Evolutionary conservation across 2,797 vertebrate genomes (phyloP), one percentile per base, ranked within the genome.

Genomic region (Crypturellus tataupa): DNA sequence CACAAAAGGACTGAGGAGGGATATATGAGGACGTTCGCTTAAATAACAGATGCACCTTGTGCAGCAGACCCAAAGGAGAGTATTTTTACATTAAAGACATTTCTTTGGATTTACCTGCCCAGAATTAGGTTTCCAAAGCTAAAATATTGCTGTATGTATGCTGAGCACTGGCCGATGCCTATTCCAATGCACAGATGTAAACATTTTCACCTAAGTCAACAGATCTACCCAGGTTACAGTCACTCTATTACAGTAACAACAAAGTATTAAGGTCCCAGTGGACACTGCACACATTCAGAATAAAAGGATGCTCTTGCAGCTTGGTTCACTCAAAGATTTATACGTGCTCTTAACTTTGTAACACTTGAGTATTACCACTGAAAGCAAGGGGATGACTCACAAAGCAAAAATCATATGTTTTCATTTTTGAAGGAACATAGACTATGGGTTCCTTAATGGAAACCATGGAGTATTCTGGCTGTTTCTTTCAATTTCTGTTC

Each of bases 211-310:
- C 49, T 19, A 33, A 19, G 6, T 6, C 68, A n/a, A 15, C 46
- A 80, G 65, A 58, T 5, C 3, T 7, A 9, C 27, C 14, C 2
- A 33, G 31, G 10, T 47, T 51, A 27, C 37, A 10, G 3, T 49
- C 56, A 20, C 6, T 19, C 25, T 13, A 18, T 6, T 46, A 35
- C 8, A 33, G n/a, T 6, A 31, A 46, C 10, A 27, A 31, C 42
- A n/a, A 51, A 58, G 56, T 58, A 37, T 21, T 33, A 53, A 16
- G 42, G 25, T 71, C 12, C 12, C 4, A 8, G 0, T 1, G 35
- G 44, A 19, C 19, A 63, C 47, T 53, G 8, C 0, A 0, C 3
- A 9, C 18, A 8, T 16, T 24, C 49, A 1, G 2, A 64, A 33
- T 40, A 44, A 44, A 76, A 88, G n/a, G 31, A n/a, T 53, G 10